A percentile compares a stretch with the other conserved stretches of the same genome.
Evolutionary conservation across 2,888 invertebrate species (phyloP).

Genomic region (Cerceris ruficornis): DNA sequence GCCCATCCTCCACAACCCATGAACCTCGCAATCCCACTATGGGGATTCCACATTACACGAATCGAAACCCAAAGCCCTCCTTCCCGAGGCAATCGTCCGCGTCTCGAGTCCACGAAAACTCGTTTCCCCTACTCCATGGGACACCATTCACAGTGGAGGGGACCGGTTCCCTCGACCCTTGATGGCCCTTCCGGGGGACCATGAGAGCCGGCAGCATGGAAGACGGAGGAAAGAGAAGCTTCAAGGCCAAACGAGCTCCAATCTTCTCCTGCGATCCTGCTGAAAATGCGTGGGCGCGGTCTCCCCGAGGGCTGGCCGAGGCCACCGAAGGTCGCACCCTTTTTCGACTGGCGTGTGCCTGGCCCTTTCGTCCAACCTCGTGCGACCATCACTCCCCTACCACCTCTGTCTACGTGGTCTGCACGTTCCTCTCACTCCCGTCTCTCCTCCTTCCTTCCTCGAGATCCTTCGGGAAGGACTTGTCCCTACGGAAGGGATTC

Average conservation of each 20-base stretch:
- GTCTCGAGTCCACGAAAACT: constrained; percentile 18
- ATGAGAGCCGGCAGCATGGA: constrained; percentile 25
- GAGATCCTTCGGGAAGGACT: constrained; percentile 42
- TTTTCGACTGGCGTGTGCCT: constrained; percentile 75
- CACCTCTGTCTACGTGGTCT: constrained; percentile 22
- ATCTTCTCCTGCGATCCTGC: constrained; percentile 78
- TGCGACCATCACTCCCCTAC: constrained; percentile 63
- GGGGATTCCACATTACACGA: background rate
- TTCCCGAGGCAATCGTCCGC: background rate
- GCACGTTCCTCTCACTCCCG: constrained; percentile 34
- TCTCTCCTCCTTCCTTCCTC: constrained; percentile 55
- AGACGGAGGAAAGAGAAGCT: constrained; percentile 23
- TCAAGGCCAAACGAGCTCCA: constrained; percentile 77
- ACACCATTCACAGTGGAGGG: background rate
- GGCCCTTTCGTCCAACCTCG: constrained; percentile 76
- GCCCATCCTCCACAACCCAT: too few species aligned
- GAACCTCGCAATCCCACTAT: background rate
- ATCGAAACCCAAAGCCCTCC: background rate
- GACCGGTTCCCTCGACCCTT: constrained; percentile 38
- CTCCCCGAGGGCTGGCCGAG: constrained; percentile 81
- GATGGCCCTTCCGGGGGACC: constrained; percentile 44
- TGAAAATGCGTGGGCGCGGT: constrained; percentile 82
- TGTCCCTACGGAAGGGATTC: background rate
- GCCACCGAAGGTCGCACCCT: constrained; percentile 79
- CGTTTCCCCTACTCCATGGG: constrained; percentile 16